A percentile compares a stretch with the other conserved stretches of the same genome.
phyloP scores from a whole-genome alignment of 2,797 vertebrate genomes.

The Rhinogobio ventralis region DNA sequence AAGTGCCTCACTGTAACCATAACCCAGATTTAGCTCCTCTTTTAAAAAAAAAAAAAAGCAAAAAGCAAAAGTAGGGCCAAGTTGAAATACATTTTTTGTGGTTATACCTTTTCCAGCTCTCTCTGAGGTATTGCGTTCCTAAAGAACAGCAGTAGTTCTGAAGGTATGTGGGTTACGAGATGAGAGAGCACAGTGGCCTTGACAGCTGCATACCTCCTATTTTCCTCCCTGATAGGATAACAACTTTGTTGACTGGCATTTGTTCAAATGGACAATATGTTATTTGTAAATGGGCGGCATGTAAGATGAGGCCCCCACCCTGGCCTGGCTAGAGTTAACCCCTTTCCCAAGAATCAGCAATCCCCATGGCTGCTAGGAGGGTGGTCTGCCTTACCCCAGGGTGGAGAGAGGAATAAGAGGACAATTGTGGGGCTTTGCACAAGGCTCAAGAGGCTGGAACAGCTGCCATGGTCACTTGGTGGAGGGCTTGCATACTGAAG shows the following conservation, averaged over 20 bases:
- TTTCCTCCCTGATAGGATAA: slow-evolving; percentile 49
- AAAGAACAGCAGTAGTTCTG: slow-evolving; percentile 2
- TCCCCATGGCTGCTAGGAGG: slow-evolving; percentile 55
- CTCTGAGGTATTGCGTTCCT: not conserved
- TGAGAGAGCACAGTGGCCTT: slow-evolving; percentile 45
- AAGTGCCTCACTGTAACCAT: not conserved
- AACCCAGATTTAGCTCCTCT: not conserved
- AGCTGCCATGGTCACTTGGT: slow-evolving; percentile 77
- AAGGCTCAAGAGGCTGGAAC: slow-evolving; percentile 62
- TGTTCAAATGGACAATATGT: slow-evolving; percentile 62
- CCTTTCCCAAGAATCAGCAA: slow-evolving; percentile 34
- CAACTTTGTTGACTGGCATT: slow-evolving; percentile 58
- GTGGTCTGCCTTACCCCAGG: slow-evolving; percentile 61
- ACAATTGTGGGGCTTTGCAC: slow-evolving; percentile 59
- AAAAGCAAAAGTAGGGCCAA: not conserved
- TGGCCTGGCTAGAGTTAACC: slow-evolving; percentile 34
- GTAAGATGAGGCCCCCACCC: slow-evolving; percentile 68
- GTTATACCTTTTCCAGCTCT: not conserved
- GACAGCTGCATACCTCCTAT: slow-evolving; percentile 51
- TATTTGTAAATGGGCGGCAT: slow-evolving; percentile 62
- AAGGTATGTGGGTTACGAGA: slow-evolving; percentile 19
- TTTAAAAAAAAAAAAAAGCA: no score
- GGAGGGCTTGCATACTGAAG: slow-evolving; percentile 60
- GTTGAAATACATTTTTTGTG: not conserved
- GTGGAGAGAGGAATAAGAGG: slow-evolving; percentile 51